phyloP scores from a whole-genome alignment of 92 coral and sea anemone genomes.

The Heliopora coerulea region DNA sequence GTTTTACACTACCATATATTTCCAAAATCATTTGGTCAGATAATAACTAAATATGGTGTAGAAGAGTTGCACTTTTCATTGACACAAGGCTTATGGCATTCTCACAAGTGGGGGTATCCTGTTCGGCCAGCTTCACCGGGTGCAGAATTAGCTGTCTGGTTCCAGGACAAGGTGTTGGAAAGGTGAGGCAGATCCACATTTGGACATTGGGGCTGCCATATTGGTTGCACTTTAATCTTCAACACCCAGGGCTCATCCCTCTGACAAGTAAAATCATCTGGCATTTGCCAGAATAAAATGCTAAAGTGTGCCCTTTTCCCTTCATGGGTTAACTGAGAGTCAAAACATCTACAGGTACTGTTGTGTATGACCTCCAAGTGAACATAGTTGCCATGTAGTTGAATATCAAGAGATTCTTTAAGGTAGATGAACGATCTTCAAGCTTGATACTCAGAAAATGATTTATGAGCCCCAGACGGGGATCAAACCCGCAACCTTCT shows the following conservation, averaged over 20 bases:
- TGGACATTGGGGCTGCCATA: too few species aligned
- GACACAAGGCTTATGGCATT: constrained; percentile 97
- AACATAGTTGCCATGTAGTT: too few species aligned
- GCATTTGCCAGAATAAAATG: not conserved
- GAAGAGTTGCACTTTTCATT: constrained; percentile 86
- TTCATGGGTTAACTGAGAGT: too few species aligned
- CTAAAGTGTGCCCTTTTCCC: too few species aligned
- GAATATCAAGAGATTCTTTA: too few species aligned
- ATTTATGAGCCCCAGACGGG: too few species aligned
- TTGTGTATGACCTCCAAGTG: too few species aligned
- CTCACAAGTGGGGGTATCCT: constrained; percentile 92
- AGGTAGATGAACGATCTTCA: too few species aligned
- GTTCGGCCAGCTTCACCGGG: constrained; percentile 87
- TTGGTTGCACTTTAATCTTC: not conserved
- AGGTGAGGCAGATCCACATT: too few species aligned
- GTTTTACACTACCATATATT: constrained; percentile 87
- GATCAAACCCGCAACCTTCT: too few species aligned
- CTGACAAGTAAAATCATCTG: not conserved
- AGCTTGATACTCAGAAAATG: too few species aligned
- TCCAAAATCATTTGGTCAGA: constrained; percentile 97
- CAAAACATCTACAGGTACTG: too few species aligned
- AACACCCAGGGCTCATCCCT: not conserved
- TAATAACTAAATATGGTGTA: constrained; percentile 79
- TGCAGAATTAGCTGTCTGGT: constrained; percentile 99
- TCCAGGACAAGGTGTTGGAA: constrained; percentile 70